phyloP scores from a whole-genome alignment of 2,888 invertebrate species.

The Euspilapteryx auroguttella region DNA sequence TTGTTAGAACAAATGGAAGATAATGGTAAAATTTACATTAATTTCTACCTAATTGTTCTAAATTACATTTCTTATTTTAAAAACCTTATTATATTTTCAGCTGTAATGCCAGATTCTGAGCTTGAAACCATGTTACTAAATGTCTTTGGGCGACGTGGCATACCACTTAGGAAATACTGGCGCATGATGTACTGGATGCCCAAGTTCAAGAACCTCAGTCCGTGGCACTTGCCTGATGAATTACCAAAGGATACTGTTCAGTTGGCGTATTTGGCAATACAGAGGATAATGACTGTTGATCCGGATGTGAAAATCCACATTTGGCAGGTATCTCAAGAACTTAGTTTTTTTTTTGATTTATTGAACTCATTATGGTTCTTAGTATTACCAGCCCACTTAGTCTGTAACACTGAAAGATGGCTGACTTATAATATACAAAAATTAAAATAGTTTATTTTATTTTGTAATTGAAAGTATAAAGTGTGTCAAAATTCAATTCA shows the following conservation, averaged over 20 bases:
- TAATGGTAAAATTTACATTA: slow-evolving; percentile 58
- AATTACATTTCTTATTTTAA: too few species aligned
- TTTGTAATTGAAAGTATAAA: too few species aligned
- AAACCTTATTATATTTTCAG: slow-evolving; percentile 29
- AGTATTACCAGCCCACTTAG: too few species aligned
- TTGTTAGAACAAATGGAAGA: slow-evolving; percentile 94
- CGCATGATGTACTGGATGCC: slow-evolving; percentile 91
- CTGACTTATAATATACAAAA: too few species aligned
- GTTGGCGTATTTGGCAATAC: slow-evolving; percentile 80
- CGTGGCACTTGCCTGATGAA: slow-evolving; percentile 79
- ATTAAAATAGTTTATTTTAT: too few species aligned
- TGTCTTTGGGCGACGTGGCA: slow-evolving; percentile 79
- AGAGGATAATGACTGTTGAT: slow-evolving; percentile 84
- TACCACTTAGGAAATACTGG: slow-evolving; percentile 74
- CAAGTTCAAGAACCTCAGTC: slow-evolving; percentile 88
- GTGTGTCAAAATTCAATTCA: too few species aligned
- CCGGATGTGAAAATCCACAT: slow-evolving; percentile 65
- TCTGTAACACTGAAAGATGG: too few species aligned
- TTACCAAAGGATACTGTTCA: slow-evolving; percentile 77
- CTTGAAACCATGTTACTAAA: slow-evolving; percentile 80
- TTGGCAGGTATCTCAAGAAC: slow-evolving; percentile 54
- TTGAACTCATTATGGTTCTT: too few species aligned
- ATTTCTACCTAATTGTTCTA: not conserved
- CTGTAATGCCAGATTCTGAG: slow-evolving; percentile 89
- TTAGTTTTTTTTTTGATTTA: too few species aligned